Evolutionary conservation across 2,113 vertebrate species (phyloP).

Genomic region (Cervus canadensis): DNA sequence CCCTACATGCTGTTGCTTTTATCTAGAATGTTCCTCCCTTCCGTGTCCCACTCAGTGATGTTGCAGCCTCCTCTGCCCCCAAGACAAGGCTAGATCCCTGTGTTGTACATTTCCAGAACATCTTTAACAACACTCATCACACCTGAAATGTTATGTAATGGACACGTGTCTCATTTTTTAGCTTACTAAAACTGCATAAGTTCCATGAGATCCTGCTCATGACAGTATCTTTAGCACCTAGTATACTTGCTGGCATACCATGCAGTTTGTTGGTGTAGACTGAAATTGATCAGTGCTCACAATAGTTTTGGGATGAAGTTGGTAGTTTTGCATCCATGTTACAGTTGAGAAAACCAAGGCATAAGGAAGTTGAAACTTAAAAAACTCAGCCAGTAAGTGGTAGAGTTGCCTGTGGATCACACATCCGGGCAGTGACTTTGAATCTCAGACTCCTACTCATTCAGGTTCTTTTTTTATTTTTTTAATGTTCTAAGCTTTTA

Average conservation of each 20-base stretch:
- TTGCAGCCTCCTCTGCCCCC: background rate
- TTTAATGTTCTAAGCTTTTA: constrained; percentile 20
- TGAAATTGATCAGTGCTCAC: background rate
- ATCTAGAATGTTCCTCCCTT: background rate
- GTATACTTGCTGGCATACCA: background rate
- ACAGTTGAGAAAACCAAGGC: background rate
- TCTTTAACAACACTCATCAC: background rate
- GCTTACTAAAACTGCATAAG: background rate
- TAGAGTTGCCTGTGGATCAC: background rate
- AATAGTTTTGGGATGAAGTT: background rate
- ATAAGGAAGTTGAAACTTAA: background rate
- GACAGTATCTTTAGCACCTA: background rate
- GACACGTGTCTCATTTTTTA: background rate
- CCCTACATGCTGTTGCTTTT: background rate
- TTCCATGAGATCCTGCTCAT: background rate
- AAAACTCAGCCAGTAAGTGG: background rate
- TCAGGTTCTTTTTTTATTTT: background rate
- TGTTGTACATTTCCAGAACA: background rate
- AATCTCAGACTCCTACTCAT: background rate
- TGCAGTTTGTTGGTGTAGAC: background rate
- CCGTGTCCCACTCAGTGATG: background rate
- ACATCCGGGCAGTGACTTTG: background rate
- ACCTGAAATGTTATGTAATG: background rate
- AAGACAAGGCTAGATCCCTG: background rate
- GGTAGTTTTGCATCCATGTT: background rate